These are phyloP conservation scores for Platichthys stellatus DNA, from an alignment of 2,113 vertebrate genomes.

Conservation along the genomic window DNA sequence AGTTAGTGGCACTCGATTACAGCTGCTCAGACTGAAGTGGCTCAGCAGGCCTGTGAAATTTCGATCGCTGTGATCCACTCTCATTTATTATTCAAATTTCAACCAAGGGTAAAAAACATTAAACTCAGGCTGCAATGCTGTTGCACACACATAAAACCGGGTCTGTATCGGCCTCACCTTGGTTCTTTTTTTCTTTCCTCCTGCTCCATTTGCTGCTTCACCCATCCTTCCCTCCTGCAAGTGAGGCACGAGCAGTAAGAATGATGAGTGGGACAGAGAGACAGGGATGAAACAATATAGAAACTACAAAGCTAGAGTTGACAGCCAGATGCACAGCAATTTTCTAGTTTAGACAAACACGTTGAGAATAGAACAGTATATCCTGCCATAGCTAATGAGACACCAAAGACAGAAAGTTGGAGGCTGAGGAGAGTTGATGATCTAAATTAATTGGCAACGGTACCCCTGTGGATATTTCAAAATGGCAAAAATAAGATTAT, in stretches of 20 bases:
- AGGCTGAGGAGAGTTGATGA: slow-evolving; percentile 47
- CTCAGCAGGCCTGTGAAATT: not conserved
- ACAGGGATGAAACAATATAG: slow-evolving; percentile 25
- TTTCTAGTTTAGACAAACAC: slow-evolving; percentile 37
- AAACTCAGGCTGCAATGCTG: not conserved
- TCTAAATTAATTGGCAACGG: slow-evolving; percentile 59
- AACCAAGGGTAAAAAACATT: not conserved
- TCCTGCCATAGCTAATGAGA: slow-evolving; percentile 42
- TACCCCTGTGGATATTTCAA: slow-evolving; percentile 43
- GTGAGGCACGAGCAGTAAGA: slow-evolving; percentile 20
- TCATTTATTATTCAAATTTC: not conserved
- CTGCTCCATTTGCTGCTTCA: slow-evolving; percentile 10
- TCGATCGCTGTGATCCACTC: not conserved
- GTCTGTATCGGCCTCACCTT: slow-evolving; percentile 35
- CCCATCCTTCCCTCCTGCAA: slow-evolving; percentile 2
- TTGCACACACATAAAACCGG: not conserved
- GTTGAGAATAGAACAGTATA: slow-evolving; percentile 30
- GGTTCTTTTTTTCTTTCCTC: slow-evolving; percentile 20
- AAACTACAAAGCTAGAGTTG: slow-evolving; percentile 38
- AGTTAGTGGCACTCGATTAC: not conserved
- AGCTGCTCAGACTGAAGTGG: not conserved
- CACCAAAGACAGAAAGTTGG: slow-evolving; percentile 40
- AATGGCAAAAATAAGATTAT: slow-evolving; percentile 48
- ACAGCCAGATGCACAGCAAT: slow-evolving; percentile 30
- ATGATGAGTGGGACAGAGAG: slow-evolving; percentile 16